These are phyloP conservation scores for Herpetotheres cachinnans DNA, from an alignment of 2,113 vertebrate species.

Conservation along the genomic window DNA sequence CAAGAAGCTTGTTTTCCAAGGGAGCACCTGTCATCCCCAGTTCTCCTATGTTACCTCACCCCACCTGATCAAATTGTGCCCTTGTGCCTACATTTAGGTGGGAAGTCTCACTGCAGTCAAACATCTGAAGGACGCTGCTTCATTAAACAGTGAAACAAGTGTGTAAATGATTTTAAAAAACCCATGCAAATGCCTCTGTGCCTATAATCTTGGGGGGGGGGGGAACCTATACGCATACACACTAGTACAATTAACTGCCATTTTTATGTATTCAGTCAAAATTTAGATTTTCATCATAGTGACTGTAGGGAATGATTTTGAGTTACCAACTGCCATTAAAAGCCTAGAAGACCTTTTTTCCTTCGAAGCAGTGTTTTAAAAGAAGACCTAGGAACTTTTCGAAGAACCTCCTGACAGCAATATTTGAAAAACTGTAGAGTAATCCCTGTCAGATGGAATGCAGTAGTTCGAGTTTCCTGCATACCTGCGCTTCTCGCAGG, in stretches of 20 bases:
- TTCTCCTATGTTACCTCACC: not conserved
- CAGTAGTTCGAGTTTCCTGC: not conserved
- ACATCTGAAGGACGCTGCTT: not conserved
- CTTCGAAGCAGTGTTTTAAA: not conserved
- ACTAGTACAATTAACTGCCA: not conserved
- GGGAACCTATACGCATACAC: fast-evolving
- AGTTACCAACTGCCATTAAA: not conserved
- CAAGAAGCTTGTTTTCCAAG: not conserved
- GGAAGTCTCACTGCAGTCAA: not conserved
- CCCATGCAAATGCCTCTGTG: not conserved
- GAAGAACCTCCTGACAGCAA: not conserved
- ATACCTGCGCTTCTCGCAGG: conserved; percentile 87
- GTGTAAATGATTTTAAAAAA: not conserved
- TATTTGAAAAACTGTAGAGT: not conserved
- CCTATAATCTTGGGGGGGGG: not conserved
- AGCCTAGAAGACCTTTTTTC: not conserved
- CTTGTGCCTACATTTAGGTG: not conserved
- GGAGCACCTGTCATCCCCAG: not conserved
- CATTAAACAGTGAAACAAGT: not conserved
- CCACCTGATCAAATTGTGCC: not conserved
- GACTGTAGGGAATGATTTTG: not conserved
- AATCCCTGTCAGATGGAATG: not conserved
- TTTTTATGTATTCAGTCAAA: not conserved
- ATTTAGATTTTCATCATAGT: not conserved
- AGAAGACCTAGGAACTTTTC: not conserved